Conservation (phyloP, 1,140 invertebrate genomes). For the Trissolcus basalis region DNA sequence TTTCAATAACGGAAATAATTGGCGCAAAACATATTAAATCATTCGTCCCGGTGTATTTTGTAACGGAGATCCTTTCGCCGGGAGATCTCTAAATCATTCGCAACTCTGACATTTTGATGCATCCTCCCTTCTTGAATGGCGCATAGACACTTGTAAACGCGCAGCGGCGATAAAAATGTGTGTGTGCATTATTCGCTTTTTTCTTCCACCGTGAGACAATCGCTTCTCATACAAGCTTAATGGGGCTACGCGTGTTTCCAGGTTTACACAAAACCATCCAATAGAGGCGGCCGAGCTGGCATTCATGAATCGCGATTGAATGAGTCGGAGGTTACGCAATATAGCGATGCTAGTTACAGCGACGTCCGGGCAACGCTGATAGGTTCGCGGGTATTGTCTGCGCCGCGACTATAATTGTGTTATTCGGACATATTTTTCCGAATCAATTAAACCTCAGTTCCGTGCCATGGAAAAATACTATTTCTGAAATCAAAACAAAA, state of each 20-base stretch:
- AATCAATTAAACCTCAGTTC: slow-evolving; percentile 54
- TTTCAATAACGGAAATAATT: too few species aligned
- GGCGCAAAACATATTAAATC: too few species aligned
- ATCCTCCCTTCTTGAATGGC: slow-evolving; percentile 18
- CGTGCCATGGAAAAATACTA: slow-evolving; percentile 26
- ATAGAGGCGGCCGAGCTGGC: slow-evolving; percentile 46
- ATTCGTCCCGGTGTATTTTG: background rate
- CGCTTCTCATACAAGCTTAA: slow-evolving; percentile 40
- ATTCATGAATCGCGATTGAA: slow-evolving; percentile 60
- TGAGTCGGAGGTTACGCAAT: slow-evolving; percentile 57
- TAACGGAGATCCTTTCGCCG: background rate
- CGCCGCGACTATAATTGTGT: slow-evolving; percentile 53
- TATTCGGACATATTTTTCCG: slow-evolving; percentile 59
- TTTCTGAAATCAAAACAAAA: slow-evolving; percentile 5
- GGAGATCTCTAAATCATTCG: slow-evolving; percentile 21
- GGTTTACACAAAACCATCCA: slow-evolving; percentile 53
- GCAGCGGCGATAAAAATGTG: slow-evolving; percentile 18
- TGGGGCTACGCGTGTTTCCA: slow-evolving; percentile 56
- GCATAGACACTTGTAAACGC: slow-evolving; percentile 29
- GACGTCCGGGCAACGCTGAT: slow-evolving; percentile 45
- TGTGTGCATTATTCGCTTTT: slow-evolving; percentile 20
- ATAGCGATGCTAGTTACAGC: slow-evolving; percentile 42
- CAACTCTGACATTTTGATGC: slow-evolving; percentile 39
- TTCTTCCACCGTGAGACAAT: slow-evolving; percentile 38
- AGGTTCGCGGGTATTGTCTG: slow-evolving; percentile 49